Conservation (phyloP, 2,113 vertebrate genomes). For the Emydura subglobosa region DNA sequence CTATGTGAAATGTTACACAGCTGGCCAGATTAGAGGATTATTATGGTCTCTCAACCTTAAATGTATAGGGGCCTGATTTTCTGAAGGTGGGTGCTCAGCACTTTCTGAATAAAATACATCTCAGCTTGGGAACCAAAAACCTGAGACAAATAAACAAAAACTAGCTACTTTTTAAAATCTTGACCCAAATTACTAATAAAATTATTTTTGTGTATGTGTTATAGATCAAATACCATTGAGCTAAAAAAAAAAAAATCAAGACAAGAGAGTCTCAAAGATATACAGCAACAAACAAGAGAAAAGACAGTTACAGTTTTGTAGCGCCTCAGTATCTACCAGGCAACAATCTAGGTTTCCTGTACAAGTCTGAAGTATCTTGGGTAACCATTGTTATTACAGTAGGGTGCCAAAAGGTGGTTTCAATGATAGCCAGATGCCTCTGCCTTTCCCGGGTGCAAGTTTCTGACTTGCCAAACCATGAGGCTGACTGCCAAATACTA, state of each 20-base stretch:
- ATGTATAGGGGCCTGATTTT: neutral
- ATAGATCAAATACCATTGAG: neutral
- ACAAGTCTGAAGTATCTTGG: neutral
- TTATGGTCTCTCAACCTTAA: neutral
- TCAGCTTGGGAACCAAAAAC: neutral
- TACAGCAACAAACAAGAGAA: neutral
- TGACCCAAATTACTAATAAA: neutral
- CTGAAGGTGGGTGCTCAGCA: neutral
- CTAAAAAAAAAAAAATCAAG: neutral
- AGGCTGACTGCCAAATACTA: neutral
- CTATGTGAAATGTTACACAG: neutral
- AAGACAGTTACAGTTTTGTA: neutral
- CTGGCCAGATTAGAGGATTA: neutral
- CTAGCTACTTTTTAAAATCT: neutral
- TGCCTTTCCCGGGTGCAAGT: neutral
- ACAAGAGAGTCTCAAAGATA: neutral
- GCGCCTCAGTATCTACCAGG: neutral
- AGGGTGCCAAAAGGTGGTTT: neutral
- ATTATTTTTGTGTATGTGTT: rapidly evolving
- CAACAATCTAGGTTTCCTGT: neutral
- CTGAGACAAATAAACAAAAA: neutral
- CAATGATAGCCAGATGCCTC: neutral
- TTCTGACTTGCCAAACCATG: neutral
- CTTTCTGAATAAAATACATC: neutral
- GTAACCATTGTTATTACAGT: neutral